Base-by-base conservation (phyloP, 2,797 vertebrate genomes). In the Echeneis naucrates region DNA sequence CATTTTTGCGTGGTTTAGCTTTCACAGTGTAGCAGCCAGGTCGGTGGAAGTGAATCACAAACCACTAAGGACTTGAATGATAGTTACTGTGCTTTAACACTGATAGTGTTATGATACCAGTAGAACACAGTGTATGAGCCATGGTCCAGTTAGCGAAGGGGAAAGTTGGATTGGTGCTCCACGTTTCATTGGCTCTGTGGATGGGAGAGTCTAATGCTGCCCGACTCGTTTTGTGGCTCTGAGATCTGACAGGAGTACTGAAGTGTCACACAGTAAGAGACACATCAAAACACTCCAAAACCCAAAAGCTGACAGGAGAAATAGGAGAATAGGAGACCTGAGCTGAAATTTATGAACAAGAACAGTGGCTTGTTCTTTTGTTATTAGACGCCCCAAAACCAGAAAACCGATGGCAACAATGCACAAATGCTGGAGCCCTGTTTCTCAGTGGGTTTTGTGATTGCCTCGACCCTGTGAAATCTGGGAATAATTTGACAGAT, bases 401-500 rank as follows among this genome's bases (percentile, higher is more conserved):
- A 54, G 51, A 61, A 60, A 52, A 52, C 10, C 32, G 30, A 50
- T 52, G 53, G 32, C 62, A 51, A 16, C n/a, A 30, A 37, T 16
- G 47, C 30, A 59, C 10, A 54, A 48, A 66, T 27, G 14, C n/a
- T 32, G 40, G 33, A 48, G 40, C 23, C 8, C 24, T 59, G 0
- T 65, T 59, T 58, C 26, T 17, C 37, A 26, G 14, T 26, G 14
- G 19, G 17, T 52, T 57, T 69, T 61, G 61, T 66, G 60, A 47
- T 32, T 65, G 75, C 42, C 23, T 10, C 2, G n/a, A 19, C 75
- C 35, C 24, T 44, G 51, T 68, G 17, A 51, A 66, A 65, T 56
- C 78, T 63, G 10, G 26, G 24, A 40, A 26, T 76, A 60, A 47
- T 69, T 57, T 66, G 68, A 63, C 35, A 82, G 78, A 76, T 71